phyloP scores from a whole-genome alignment of 2,797 vertebrate genomes.

The Sebastes kiyomatsui region DNA sequence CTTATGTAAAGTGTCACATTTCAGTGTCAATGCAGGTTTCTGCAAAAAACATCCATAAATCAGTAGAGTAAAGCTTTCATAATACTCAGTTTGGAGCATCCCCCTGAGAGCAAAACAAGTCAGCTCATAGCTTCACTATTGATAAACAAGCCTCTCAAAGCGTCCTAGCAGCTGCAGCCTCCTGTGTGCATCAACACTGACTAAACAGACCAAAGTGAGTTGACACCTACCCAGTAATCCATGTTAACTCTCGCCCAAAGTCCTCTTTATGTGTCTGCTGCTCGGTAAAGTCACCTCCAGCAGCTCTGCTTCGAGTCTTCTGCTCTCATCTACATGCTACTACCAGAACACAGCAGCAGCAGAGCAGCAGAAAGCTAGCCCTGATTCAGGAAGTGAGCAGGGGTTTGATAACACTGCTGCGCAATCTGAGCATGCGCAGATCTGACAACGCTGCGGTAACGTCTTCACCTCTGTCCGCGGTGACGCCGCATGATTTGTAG shows the following conservation, averaged over 20 bases:
- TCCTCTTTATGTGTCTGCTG: constrained; percentile 22
- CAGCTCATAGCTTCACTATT: constrained; percentile 4
- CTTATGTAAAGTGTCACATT: neutral
- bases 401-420: neutral
- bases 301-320: constrained; percentile 37
- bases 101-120: constrained; percentile 29
- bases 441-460: neutral
- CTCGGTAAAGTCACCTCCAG: constrained; percentile 54
- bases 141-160: constrained; percentile 51
- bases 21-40: neutral
- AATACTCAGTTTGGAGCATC: constrained; percentile 7
- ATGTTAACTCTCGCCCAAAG: constrained; percentile 61
- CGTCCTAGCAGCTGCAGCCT: constrained; percentile 13
- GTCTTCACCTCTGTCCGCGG: fast-evolving
- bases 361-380: constrained; percentile 49
- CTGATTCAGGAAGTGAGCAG: constrained; percentile 74
- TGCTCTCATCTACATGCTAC: constrained; percentile 73
- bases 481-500: neutral
- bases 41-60: neutral
- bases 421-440: constrained; percentile 29
- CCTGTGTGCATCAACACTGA: neutral
- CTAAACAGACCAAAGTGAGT: constrained; percentile 10
- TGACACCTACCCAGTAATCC: constrained; percentile 82
- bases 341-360: constrained; percentile 32
- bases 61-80: neutral